Percentiles rank a stretch among this genome's conserved stretches.
phyloP scores from a whole-genome alignment of 2,888 invertebrate genomes.

The Acrobasis consociella region DNA sequence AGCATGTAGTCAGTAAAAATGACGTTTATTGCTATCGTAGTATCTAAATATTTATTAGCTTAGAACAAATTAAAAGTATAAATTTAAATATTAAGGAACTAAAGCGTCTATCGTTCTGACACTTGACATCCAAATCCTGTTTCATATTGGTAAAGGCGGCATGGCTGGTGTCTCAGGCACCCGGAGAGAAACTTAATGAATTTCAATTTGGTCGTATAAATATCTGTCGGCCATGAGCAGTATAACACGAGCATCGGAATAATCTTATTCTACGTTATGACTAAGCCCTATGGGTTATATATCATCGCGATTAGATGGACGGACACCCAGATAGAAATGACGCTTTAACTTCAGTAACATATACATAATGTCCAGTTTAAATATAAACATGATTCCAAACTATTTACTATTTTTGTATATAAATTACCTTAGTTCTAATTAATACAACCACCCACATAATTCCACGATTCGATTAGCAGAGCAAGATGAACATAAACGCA shows the following conservation, averaged over 20 bases:
- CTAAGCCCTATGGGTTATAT: conserved; percentile 56
- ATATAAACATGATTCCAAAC: too few relatives aligned
- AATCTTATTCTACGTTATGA: conserved; percentile 56
- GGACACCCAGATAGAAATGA: conserved; percentile 36
- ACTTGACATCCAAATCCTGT: conserved; percentile 65
- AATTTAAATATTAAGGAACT: conserved; percentile 60
- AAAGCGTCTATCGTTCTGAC: conserved; percentile 52
- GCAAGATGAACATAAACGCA: conserved; percentile 14
- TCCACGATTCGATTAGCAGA: conserved; percentile 13
- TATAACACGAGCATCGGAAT: conserved; percentile 40
- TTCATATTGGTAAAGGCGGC: conserved; percentile 50
- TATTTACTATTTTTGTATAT: too few relatives aligned
- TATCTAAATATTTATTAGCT: conserved; percentile 69
- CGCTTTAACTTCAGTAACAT: not conserved
- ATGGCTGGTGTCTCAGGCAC: conserved; percentile 52
- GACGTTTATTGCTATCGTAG: conserved; percentile 60
- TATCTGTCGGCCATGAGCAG: conserved; percentile 32
- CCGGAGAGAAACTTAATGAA: conserved; percentile 68
- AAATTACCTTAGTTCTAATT: conserved; percentile 6
- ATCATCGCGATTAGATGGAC: conserved; percentile 31
- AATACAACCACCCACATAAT: conserved; percentile 33
- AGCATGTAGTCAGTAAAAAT: conserved; percentile 53
- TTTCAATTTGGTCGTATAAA: conserved; percentile 49
- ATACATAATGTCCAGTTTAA: too few relatives aligned
- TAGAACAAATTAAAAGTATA: conserved; percentile 71